Conservation (phyloP, 2,888 invertebrate genomes). For the Dendrolimus houi region DNA sequence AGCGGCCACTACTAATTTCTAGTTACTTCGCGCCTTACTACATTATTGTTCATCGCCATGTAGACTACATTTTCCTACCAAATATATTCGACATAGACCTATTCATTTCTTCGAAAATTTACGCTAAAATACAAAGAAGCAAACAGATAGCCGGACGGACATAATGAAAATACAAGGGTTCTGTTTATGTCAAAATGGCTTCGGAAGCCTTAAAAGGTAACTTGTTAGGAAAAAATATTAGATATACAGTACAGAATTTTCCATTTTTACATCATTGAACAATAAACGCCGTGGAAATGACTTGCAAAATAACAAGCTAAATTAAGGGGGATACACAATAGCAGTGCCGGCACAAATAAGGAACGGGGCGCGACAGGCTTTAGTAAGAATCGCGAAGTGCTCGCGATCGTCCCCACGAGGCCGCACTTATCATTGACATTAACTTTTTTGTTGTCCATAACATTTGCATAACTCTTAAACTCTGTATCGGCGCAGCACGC, state of each 20-base stretch:
- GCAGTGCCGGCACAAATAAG: slow-evolving; percentile 32
- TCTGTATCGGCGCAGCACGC: slow-evolving; percentile 51
- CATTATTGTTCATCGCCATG: no score
- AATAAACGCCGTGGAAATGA: slow-evolving; percentile 28
- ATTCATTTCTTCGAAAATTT: no score
- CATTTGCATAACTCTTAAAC: slow-evolving; percentile 73
- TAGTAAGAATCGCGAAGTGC: slow-evolving; percentile 30
- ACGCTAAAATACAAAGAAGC: no score
- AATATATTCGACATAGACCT: no score
- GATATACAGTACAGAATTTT: not conserved
- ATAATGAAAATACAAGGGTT: no score
- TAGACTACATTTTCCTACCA: no score
- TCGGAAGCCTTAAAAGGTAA: no score
- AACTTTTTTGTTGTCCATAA: slow-evolving; percentile 77
- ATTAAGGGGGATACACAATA: slow-evolving; percentile 50
- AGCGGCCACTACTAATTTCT: no score
- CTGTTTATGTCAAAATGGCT: no score
- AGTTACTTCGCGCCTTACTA: no score
- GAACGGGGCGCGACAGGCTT: slow-evolving; percentile 21
- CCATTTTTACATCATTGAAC: slow-evolving; percentile 10
- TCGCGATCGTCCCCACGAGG: slow-evolving; percentile 57
- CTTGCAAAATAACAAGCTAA: slow-evolving; percentile 39
- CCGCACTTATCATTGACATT: slow-evolving; percentile 72
- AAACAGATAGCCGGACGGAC: no score
- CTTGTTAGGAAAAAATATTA: no score